Base-by-base conservation (phyloP, 2,113 vertebrate species). In the Pluvianellus socialis region DNA sequence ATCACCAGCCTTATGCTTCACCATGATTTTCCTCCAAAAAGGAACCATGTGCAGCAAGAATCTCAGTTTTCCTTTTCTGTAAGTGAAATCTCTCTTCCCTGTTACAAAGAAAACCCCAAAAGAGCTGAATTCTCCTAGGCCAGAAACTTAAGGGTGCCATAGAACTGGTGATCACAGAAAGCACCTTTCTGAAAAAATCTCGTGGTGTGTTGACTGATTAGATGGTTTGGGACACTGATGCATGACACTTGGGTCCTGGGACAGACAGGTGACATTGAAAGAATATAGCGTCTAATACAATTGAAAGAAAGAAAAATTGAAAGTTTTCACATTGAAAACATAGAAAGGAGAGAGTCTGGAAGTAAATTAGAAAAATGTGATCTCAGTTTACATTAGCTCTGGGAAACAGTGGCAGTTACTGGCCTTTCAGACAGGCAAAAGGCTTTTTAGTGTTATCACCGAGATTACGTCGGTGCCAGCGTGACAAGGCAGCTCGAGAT, bases 401-500 rank as follows among this genome's bases (percentile, higher is more conserved):
- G 71, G 33, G 40, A 83, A 95, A 76, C 35, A 59, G 40, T 52
- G 40, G 44, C n/a, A n/a, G 42, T 52, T 82, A 42, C 56, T 77
- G 55, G 52, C 42, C 63, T 94, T 23, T 22, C 15, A 80, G 32
- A 38, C 8, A 62, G 55, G 53, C 33, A 18, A 75, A 86, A 56
- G 30, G 26, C 16, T 89, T 55, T 38, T 72, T 1, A 86, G 52
- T 49, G 26, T 68, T 47, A 63, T 28, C 59, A 30, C 42, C 28
- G 30, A 88, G 70, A 42, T 44, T 68, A 21, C 1, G 0, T 22
- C 7, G 5, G 62, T 27, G 26, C 19, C 11, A 5, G 7, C 0
- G 0, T 56, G 55, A 70, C 56, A 63, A n/a, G 47, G 91, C 83
- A 92, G 47, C 59, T 77, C 4, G 1, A 77, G 38, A 86, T 1